These are phyloP conservation scores for Ethmia dodecea DNA, from an alignment of 2,888 invertebrate genomes.

Conservation along the genomic window DNA sequence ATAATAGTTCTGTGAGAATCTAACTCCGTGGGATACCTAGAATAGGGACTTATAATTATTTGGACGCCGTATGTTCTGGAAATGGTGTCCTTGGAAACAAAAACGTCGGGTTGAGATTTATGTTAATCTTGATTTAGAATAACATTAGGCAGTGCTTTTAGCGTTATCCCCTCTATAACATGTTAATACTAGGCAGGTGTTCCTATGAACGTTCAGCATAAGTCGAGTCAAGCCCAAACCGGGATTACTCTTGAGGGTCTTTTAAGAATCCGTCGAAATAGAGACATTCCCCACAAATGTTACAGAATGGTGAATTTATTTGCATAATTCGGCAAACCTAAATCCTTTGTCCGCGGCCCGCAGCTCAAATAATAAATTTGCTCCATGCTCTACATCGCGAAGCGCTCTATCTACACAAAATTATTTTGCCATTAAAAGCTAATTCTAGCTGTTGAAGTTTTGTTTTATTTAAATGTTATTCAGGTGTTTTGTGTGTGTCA, in stretches of 20 bases:
- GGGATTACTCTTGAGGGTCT: constrained; percentile 60
- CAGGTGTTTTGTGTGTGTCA: too few relatives aligned
- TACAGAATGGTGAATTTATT: constrained; percentile 76
- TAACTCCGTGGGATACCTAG: too few relatives aligned
- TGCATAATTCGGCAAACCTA: constrained; percentile 74
- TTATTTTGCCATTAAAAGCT: constrained; percentile 58
- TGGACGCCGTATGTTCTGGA: too few relatives aligned
- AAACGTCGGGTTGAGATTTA: constrained; percentile 29
- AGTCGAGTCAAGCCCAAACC: constrained; percentile 57
- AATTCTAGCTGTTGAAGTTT: constrained; percentile 27
- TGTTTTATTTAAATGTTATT: too few relatives aligned
- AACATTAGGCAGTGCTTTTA: constrained; percentile 29
- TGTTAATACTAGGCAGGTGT: constrained; percentile 39
- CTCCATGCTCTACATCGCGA: constrained; percentile 63
- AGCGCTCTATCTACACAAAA: constrained; percentile 64
- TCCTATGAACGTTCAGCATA: constrained; percentile 39
- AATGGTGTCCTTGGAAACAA: too few relatives aligned
- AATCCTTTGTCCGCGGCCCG: constrained; percentile 71
- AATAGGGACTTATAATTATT: too few relatives aligned
- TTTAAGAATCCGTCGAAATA: constrained; percentile 72
- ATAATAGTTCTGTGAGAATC: too few relatives aligned
- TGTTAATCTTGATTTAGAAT: constrained; percentile 30
- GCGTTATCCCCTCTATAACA: constrained; percentile 29
- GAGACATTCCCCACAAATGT: constrained; percentile 75
- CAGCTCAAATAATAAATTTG: constrained; percentile 72